A percentile compares a stretch with the other conserved stretches of the same genome.
Evolutionary conservation across 2,113 vertebrate genomes (phyloP).

Genomic region (Phoenicopterus ruber): DNA sequence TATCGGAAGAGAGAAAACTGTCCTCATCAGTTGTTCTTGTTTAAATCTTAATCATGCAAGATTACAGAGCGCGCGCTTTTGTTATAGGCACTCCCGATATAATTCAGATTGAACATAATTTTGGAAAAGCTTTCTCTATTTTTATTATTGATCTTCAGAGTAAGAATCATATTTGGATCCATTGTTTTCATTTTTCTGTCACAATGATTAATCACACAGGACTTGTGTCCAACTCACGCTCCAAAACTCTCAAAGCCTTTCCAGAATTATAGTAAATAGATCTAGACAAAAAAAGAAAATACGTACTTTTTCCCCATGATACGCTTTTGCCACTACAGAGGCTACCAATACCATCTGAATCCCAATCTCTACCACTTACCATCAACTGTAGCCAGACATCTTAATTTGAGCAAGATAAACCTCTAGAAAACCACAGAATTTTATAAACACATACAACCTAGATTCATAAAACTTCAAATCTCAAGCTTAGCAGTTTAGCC

Average conservation of each 20-base stretch:
- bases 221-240: neutral
- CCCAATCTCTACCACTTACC: neutral
- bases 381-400: neutral
- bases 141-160: slow-evolving; percentile 34
- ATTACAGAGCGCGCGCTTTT: slow-evolving; percentile 22
- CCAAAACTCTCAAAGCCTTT: neutral
- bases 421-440: neutral
- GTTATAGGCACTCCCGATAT: slow-evolving; percentile 5
- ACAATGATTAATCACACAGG: slow-evolving; percentile 9
- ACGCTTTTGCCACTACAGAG: neutral
- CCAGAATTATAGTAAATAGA: neutral
- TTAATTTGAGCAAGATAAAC: neutral
- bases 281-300: no score
- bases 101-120: slow-evolving; percentile 35
- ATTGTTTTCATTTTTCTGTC: slow-evolving; percentile 35
- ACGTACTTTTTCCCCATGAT: neutral
- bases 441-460: neutral
- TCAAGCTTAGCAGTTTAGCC: neutral
- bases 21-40: slow-evolving; percentile 55
- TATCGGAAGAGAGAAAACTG: neutral
- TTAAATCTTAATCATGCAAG: slow-evolving; percentile 46
- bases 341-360: neutral
- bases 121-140: slow-evolving; percentile 40
- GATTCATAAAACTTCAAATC: neutral
- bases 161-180: slow-evolving; percentile 35